Percentiles rank a stretch among this genome's conserved stretches.
Evolutionary conservation across 2,888 invertebrate species (phyloP).

Genomic region (Archaeoteleia sp.): DNA sequence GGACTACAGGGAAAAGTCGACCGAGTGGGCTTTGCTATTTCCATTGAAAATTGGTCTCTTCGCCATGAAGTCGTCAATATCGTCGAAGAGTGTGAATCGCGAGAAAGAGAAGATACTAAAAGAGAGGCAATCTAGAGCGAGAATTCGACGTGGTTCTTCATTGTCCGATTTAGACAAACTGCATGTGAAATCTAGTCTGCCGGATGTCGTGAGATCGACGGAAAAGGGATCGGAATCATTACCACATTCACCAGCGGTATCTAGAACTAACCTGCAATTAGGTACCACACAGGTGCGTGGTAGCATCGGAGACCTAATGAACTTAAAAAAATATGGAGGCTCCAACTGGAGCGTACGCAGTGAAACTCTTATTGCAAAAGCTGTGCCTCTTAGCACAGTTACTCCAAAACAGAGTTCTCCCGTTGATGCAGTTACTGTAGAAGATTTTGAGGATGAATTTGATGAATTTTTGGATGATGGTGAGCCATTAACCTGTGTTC

Average conservation of each 20-base stretch:
- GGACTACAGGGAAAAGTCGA: slow-evolving; percentile 76
- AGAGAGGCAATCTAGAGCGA: slow-evolving; percentile 60
- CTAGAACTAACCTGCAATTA: slow-evolving; percentile 73
- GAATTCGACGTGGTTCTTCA: slow-evolving; percentile 83
- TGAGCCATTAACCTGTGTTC: slow-evolving; percentile 81
- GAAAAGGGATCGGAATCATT: slow-evolving; percentile 75
- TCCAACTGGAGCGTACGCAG: slow-evolving; percentile 83
- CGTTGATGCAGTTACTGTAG: slow-evolving; percentile 64
- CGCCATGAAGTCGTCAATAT: slow-evolving; percentile 77
- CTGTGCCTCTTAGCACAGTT: slow-evolving; percentile 85
- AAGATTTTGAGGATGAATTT: slow-evolving; percentile 50
- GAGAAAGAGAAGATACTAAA: slow-evolving; percentile 59
- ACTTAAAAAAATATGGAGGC: slow-evolving; percentile 83
- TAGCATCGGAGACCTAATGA: slow-evolving; percentile 88
- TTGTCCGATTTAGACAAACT: slow-evolving; percentile 84
- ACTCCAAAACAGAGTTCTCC: slow-evolving; percentile 77
- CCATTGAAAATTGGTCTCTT: slow-evolving; percentile 78
- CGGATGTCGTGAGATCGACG: slow-evolving; percentile 76
- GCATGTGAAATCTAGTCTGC: slow-evolving; percentile 65
- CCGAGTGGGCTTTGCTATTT: slow-evolving; percentile 79
- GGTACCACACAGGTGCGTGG: slow-evolving; percentile 73
- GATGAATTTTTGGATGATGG: slow-evolving; percentile 62
- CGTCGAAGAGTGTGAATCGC: slow-evolving; percentile 64
- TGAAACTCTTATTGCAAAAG: slow-evolving; percentile 83
- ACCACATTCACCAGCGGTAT: slow-evolving; percentile 77